phyloP scores from a whole-genome alignment of 2,113 vertebrate genomes.

The Corvus hawaiiensis region DNA sequence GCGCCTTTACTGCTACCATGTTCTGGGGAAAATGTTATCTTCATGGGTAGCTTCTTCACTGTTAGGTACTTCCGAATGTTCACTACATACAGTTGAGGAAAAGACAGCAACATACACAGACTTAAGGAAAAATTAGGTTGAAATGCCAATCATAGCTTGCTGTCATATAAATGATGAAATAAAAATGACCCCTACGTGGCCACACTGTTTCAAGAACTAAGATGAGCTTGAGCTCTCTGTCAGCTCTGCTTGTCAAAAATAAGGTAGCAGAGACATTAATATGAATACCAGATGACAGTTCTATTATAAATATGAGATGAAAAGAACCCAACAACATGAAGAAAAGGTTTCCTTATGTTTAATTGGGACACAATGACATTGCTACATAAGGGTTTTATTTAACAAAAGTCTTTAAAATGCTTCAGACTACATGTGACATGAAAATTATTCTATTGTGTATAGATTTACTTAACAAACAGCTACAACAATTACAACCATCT shows the following conservation, averaged over 20 bases:
- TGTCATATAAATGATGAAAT: background rate
- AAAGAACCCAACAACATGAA: background rate
- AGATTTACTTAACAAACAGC: background rate
- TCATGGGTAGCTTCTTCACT: background rate
- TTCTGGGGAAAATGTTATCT: background rate
- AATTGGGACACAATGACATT: background rate
- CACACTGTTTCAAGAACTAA: background rate
- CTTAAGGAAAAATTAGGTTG: background rate
- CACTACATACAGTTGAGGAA: background rate
- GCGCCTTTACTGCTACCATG: background rate
- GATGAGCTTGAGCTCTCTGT: background rate
- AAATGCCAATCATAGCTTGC: background rate
- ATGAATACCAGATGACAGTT: background rate
- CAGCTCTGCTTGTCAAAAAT: constrained; percentile 4
- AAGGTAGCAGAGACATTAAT: background rate
- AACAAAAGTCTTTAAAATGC: background rate
- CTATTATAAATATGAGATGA: background rate
- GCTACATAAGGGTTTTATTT: background rate
- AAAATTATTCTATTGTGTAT: background rate
- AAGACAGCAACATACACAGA: background rate
- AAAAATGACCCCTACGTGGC: background rate
- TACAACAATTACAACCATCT: background rate
- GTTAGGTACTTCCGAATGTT: background rate
- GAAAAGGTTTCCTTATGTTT: background rate
- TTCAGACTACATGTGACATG: background rate